phyloP scores from a whole-genome alignment of 2,113 vertebrate genomes.

The Hymenochirus boettgeri region DNA sequence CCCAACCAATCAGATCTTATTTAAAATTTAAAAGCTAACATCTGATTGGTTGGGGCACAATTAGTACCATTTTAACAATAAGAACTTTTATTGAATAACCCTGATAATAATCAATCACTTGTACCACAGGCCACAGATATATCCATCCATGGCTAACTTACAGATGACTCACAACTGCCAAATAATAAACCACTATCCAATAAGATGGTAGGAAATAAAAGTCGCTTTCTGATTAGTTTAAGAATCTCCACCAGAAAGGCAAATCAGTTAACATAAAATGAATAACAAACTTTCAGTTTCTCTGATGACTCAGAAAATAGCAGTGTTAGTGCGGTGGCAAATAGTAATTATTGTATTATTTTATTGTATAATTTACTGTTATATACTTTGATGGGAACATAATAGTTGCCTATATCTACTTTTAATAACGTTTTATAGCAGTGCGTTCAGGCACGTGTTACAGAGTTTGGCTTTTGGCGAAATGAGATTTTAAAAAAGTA shows the following conservation, averaged over 20 bases:
- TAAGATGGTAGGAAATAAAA: not conserved
- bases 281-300: not conserved
- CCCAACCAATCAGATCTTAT: no score
- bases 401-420: not conserved
- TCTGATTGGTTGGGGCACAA: no score
- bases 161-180: not conserved
- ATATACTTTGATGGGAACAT: not conserved
- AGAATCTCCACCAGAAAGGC: not conserved
- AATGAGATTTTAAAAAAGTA: no score
- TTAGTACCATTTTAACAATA: no score
- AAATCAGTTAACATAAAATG: not conserved
- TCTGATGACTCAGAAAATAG: slow-evolving; percentile 1
- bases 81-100: no score
- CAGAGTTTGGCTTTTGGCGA: not conserved
- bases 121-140: no score
- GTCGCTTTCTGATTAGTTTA: not conserved
- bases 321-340: not conserved
- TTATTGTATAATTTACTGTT: slow-evolving; percentile 1
- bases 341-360: not conserved
- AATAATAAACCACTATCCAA: not conserved
- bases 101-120: no score
- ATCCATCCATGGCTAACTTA: no score
- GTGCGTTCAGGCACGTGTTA: not conserved
- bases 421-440: not conserved
- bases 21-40: no score